Conservation (phyloP, 1,140 invertebrate species). For the Eufriesea mexicana region DNA sequence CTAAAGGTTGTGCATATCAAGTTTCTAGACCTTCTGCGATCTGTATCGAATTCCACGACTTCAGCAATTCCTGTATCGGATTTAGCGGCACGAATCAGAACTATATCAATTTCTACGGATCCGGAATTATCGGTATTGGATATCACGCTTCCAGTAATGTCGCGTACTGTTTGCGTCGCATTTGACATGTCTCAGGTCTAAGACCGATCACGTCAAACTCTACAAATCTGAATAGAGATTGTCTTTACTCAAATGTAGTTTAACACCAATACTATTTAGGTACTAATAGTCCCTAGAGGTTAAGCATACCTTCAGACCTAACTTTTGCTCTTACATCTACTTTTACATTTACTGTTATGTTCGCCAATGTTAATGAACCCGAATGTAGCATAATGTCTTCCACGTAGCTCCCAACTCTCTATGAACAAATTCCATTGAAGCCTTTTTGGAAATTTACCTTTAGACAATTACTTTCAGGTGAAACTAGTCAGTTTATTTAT, state of each 20-base stretch:
- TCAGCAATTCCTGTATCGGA: background rate
- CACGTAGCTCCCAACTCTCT: too few species aligned
- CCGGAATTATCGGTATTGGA: slow-evolving; percentile 4
- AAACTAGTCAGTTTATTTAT: too few species aligned
- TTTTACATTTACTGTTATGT: too few species aligned
- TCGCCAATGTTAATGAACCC: too few species aligned
- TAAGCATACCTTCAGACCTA: too few species aligned
- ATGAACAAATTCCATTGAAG: too few species aligned
- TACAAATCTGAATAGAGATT: background rate
- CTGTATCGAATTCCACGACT: background rate
- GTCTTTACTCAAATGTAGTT: background rate
- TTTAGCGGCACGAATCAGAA: slow-evolving; percentile 1
- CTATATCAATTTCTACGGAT: background rate
- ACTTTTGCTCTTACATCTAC: too few species aligned
- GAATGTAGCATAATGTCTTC: too few species aligned
- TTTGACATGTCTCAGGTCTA: background rate
- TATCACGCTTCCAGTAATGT: background rate
- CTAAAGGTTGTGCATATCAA: background rate
- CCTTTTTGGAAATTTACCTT: background rate
- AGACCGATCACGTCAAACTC: background rate
- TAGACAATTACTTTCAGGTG: background rate
- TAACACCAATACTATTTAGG: background rate
- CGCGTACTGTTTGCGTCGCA: background rate
- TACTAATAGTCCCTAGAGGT: too few species aligned
- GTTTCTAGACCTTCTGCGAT: background rate